Base-by-base conservation (phyloP, 2,113 vertebrate species). In the Triplophysa rosa region DNA sequence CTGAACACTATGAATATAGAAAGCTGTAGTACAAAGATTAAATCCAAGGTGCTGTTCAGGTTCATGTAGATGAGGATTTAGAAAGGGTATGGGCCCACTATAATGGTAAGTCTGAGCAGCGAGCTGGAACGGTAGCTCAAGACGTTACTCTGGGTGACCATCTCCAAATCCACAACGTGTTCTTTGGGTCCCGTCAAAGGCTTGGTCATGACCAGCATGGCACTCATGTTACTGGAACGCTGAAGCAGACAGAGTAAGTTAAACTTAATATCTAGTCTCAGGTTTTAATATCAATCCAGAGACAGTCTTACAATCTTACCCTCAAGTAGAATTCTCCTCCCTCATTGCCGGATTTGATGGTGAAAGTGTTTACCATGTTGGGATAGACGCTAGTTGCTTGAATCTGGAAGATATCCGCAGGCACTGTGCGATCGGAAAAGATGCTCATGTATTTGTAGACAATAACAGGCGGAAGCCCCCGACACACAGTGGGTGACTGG, bases 371-470 rank as follows among this genome's bases (percentile, higher is more conserved):
- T 84, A 97, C 95, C 79, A 96, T 97, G 89, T 96, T 98, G 82
- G 95, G 87, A 69, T 95, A 98, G 86, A 98, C 94, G 72, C 92
- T 96, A 80, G 98, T 99, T 80, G 98, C 96, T 87, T 98, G 98
- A 88, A 99, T 98, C 91, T 99, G 98, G 91, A 98, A 99, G 90
- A 99, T 95, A 80, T 99, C 98, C 0, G 98, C 95, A n/a, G 98
- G 97, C 71, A 96, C 95, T 0, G 93, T 88, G 77, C 96, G 91
- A 24, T 99, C 97, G 0, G 97, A 96, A 61, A 95, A 94, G 90
- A 99, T 95, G 90, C 94, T 99, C 97, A 99, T 99, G 86, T 99
- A 98, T 80, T 97, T 99, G 92, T 98, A 95, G 81, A 98, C 94
- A 26, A 98, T 95, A 1, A 96, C 97, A 12, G 97, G 95, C 3